Percentiles rank a stretch among this genome's conserved stretches.
Conservation (phyloP, 2,113 vertebrate species). For the Ochotona curzoniae region DNA sequence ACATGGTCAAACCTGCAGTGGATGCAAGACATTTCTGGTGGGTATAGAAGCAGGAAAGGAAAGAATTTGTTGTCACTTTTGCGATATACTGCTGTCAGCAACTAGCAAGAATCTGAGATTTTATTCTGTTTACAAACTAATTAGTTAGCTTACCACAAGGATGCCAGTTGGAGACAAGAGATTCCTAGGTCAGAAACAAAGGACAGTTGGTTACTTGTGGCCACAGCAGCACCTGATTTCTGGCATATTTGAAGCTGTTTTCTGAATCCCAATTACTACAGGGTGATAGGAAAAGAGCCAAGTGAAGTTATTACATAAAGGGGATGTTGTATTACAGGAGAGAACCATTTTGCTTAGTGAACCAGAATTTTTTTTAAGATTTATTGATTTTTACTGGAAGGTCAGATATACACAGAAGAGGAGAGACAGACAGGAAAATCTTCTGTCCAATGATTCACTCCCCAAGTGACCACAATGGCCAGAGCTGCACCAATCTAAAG, state of each 20-base stretch:
- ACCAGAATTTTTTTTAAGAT: not conserved
- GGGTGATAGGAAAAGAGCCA: not conserved
- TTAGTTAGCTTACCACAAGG: not conserved
- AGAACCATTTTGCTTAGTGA: not conserved
- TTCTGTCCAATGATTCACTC: too few species aligned
- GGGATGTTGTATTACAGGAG: not conserved
- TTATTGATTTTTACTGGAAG: too few species aligned
- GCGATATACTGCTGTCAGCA: not conserved
- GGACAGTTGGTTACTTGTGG: not conserved
- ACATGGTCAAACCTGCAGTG: not conserved
- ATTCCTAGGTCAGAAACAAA: not conserved
- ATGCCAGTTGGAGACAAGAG: not conserved
- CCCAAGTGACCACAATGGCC: too few species aligned
- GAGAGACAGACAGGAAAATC: too few species aligned
- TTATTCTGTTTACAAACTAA: not conserved
- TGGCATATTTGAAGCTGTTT: not conserved
- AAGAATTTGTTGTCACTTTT: not conserved
- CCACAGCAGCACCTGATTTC: not conserved
- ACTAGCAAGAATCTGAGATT: not conserved
- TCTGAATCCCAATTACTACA: not conserved
- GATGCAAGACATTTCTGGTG: not conserved
- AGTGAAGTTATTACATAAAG: not conserved
- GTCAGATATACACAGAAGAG: too few species aligned
- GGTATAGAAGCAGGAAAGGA: not conserved
- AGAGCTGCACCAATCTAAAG: too few species aligned